Base-by-base conservation (phyloP, 2,888 invertebrate species). In the Criorhina ranunculi region DNA sequence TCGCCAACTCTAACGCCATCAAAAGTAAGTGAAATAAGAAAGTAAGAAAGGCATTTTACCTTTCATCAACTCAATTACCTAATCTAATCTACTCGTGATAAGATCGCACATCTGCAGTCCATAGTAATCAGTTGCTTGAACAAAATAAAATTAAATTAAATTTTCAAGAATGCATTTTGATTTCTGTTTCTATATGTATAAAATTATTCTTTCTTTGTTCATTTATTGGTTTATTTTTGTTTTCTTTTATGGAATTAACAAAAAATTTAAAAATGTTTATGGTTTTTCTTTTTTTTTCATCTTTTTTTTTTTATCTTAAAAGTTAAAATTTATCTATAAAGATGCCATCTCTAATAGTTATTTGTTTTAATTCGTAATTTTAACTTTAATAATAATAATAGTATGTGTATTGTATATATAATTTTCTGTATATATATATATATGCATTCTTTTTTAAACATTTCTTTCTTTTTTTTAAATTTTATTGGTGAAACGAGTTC, bases 291-390 rank as follows among this genome's bases (percentile, higher is more conserved):
- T 1, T 24, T 1, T 77, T 33, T 37, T 46, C n/a, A 17, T 55
- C 7, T 55, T 15, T 29, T 33, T 57, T 24, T 53, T 70, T 37
- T 9, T 40, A 17, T 64, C 79, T 85, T 85, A 80, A 80, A 73
- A 17, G 31, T 85, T 85, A 80, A 75, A 85, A 85, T 85, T 85
- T 80, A 80, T 70, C 85, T 85, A 85, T 76, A 80, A 85, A 76
- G 85, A 80, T 79, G 83, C 64, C 75, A 69, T 76, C 70, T 75
- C 75, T 85, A 85, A 70, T 85, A 85, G 80, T 75, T 64, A 57
- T 73, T 72, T 82, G 59, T 19, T 77, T 83, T 75, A 53, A 57
- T 73, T 83, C 55, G 67, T 80, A 75, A 40, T 80, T 82, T 79
- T 64, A 85, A 80, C 66, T 80, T 83, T 80, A 70, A 75, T 85